phyloP scores from a whole-genome alignment of 2,888 invertebrate species.

The Agonum fuliginosum region DNA sequence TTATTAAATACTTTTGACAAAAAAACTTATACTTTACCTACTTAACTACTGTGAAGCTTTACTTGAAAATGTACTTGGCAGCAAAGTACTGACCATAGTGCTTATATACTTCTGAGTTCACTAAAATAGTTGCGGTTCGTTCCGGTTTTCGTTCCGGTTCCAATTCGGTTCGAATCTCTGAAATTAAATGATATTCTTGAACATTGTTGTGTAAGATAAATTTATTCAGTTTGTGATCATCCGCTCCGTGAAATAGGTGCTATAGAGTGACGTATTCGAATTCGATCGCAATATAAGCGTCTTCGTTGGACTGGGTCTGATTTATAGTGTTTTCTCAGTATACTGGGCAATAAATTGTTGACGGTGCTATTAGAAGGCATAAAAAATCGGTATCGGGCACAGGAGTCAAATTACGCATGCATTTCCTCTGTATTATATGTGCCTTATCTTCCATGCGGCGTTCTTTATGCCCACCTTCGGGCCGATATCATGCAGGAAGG shows the following conservation, averaged over 20 bases:
- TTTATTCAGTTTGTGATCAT: not conserved
- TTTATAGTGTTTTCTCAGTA: slow-evolving; percentile 54
- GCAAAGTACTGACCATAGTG: no score
- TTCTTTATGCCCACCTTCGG: slow-evolving; percentile 48
- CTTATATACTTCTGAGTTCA: no score
- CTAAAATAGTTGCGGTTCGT: no score
- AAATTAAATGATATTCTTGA: no score
- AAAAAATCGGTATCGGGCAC: slow-evolving; percentile 61
- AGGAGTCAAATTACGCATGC: slow-evolving; percentile 72
- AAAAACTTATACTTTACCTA: no score
- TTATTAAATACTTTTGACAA: no score
- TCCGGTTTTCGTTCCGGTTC: no score
- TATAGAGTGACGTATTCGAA: not conserved
- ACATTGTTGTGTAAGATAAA: no score
- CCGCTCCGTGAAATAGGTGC: slow-evolving; percentile 1
- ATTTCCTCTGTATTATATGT: slow-evolving; percentile 69
- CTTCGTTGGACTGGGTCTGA: slow-evolving; percentile 35
- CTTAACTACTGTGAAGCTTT: no score
- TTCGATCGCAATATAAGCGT: slow-evolving; percentile 35
- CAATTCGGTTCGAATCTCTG: no score
- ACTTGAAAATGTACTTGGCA: no score
- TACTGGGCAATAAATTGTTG: slow-evolving; percentile 53
- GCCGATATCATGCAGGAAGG: slow-evolving; percentile 34
- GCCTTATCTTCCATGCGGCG: slow-evolving; percentile 48
- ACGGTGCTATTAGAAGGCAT: slow-evolving; percentile 48